A percentile compares a stretch with the other conserved stretches of the same genome.
These are phyloP conservation scores for Campylomormyrus tamandua DNA, from an alignment of 2,113 vertebrate genomes.

Conservation along the genomic window DNA sequence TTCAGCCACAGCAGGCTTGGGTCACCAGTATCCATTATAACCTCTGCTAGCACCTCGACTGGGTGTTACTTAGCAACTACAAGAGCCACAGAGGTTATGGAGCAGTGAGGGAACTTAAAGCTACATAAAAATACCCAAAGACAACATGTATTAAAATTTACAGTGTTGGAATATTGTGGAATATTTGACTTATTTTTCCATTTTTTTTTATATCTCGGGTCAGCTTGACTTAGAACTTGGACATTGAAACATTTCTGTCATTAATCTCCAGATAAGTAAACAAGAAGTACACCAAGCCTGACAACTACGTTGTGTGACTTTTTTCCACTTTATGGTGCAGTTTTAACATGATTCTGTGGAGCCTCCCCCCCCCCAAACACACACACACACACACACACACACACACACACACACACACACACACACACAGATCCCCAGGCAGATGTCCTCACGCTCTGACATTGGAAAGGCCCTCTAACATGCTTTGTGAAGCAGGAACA, in stretches of 20 bases:
- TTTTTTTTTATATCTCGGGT: not conserved
- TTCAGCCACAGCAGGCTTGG: not conserved
- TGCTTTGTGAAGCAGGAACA: constrained; percentile 48
- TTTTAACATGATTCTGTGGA: not conserved
- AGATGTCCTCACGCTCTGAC: constrained; percentile 38
- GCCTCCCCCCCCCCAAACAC: not conserved
- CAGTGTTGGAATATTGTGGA: not conserved
- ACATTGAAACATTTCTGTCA: not conserved
- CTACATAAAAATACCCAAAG: not conserved
- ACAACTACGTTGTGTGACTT: not conserved
- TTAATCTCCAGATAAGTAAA: constrained; percentile 9
- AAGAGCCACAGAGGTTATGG: not conserved
- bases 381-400: constrained; percentile 10
- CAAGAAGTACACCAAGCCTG: not conserved
- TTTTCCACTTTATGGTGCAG: not conserved
- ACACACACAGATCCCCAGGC: constrained; percentile 21
- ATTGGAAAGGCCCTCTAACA: constrained; percentile 46
- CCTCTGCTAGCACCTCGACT: not conserved
- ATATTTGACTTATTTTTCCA: not conserved
- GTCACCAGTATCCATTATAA: not conserved
- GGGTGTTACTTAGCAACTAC: not conserved
- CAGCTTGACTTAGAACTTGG: not conserved
- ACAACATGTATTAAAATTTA: constrained; percentile 5
- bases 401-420: constrained; percentile 20
- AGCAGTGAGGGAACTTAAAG: not conserved